A percentile compares a stretch with the other conserved stretches of the same genome.
phyloP scores from a whole-genome alignment of 2,888 invertebrate species.

The Tenthredo scrophulariae region DNA sequence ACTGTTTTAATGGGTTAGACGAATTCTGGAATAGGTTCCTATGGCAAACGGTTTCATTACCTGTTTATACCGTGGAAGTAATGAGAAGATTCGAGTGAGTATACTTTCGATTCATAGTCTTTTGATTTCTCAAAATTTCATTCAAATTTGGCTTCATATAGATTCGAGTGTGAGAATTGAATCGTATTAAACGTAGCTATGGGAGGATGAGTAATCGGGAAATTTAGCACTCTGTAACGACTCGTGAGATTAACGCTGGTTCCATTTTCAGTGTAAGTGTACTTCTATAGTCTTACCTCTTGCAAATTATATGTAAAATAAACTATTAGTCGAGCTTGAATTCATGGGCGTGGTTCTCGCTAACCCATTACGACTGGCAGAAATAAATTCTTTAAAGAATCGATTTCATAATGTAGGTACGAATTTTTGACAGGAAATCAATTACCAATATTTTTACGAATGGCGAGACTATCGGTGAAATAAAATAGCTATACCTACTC shows the following conservation, averaged over 20 bases:
- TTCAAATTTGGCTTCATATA: not conserved
- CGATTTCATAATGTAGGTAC: not conserved
- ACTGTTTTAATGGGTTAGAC: not conserved
- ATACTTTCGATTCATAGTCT: not conserved
- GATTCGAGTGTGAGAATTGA: not conserved
- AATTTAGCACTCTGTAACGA: not conserved
- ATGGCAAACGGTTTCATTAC: not conserved
- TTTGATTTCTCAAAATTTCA: not conserved
- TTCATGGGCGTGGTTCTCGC: not conserved
- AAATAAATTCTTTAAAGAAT: not conserved
- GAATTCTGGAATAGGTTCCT: not conserved
- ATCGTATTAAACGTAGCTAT: not conserved
- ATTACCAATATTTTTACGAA: constrained; percentile 8
- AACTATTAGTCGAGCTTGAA: not conserved
- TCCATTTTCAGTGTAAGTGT: not conserved
- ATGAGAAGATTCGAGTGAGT: not conserved
- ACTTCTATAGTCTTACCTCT: not conserved
- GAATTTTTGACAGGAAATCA: not conserved
- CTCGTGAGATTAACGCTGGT: constrained; percentile 3
- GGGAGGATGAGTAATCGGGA: not conserved
- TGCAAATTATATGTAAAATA: not conserved
- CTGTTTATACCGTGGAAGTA: not conserved
- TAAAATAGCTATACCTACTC: not conserved
- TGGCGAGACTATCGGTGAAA: not conserved
- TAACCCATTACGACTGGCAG: not conserved